A percentile compares a stretch with the other conserved stretches of the same genome.
Conservation (phyloP, 2,797 vertebrate genomes). For the Hyperoplus immaculatus region DNA sequence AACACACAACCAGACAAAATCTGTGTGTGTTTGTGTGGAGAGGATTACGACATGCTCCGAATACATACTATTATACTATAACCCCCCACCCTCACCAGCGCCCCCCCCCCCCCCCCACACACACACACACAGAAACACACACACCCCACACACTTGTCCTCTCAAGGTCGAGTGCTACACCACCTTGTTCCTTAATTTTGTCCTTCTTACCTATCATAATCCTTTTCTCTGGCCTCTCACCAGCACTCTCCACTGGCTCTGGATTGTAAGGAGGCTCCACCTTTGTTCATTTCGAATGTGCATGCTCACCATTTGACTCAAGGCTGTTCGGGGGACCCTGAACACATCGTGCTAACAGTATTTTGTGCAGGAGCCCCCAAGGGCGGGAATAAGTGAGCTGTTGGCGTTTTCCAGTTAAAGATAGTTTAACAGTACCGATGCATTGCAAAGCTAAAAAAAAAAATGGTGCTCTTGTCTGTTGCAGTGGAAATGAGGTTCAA, state of each 20-base stretch:
- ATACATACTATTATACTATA: slow-evolving; percentile 32
- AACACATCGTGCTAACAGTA: slow-evolving; percentile 23
- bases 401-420: background rate
- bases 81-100: background rate
- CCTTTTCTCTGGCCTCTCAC: slow-evolving; percentile 3
- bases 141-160: slow-evolving; percentile 46
- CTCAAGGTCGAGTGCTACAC: slow-evolving; percentile 61
- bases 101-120: background rate
- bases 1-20: background rate
- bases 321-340: slow-evolving; percentile 36
- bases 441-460: slow-evolving; percentile 9
- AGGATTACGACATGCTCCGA: slow-evolving; percentile 51
- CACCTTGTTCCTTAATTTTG: background rate
- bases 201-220: background rate
- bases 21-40: slow-evolving; percentile 5
- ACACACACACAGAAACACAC: background rate
- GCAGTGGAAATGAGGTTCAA: background rate
- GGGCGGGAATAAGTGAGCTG: slow-evolving; percentile 23
- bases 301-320: slow-evolving; percentile 19
- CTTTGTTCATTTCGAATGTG: slow-evolving; percentile 22
- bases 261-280: background rate
- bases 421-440: slow-evolving; percentile 1
- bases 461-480: background rate
- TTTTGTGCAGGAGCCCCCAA: slow-evolving; percentile 37
- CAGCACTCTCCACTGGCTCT: background rate